These are phyloP conservation scores for Gonatopus flavifemur DNA, from an alignment of 1,140 invertebrate species.

Conservation along the genomic window DNA sequence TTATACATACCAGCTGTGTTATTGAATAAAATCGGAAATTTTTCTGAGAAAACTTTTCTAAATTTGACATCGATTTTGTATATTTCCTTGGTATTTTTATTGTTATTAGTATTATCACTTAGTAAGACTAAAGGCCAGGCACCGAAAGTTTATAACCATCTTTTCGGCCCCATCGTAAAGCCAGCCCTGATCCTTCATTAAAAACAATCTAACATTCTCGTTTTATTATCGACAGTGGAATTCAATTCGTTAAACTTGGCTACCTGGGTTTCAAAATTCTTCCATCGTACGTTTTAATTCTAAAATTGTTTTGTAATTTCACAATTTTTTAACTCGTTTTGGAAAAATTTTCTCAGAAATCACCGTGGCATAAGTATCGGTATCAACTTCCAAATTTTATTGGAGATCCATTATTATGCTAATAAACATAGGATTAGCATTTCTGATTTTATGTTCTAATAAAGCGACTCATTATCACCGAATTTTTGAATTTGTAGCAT, in stretches of 20 bases:
- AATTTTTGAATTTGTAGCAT: neutral
- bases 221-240: neutral
- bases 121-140: conserved; percentile 3
- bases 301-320: neutral
- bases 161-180: neutral
- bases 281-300: neutral
- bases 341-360: neutral
- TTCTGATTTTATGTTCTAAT: neutral
- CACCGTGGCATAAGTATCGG: conserved; percentile 5
- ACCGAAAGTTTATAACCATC: conserved; percentile 5
- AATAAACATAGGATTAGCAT: neutral
- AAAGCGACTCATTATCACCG: neutral
- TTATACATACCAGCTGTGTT: neutral
- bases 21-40: conserved; percentile 1
- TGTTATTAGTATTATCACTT: too few relatives aligned
- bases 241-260: conserved; percentile 5
- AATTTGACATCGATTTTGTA: neutral
- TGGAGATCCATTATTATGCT: too few relatives aligned
- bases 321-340: conserved; percentile 1
- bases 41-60: neutral
- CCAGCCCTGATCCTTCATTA: neutral
- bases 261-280: neutral
- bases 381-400: conserved; percentile 14
- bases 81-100: neutral
- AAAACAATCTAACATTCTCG: neutral